Evolutionary conservation across 2,888 invertebrate genomes (phyloP).

Genomic region (Corbicula japonica): DNA sequence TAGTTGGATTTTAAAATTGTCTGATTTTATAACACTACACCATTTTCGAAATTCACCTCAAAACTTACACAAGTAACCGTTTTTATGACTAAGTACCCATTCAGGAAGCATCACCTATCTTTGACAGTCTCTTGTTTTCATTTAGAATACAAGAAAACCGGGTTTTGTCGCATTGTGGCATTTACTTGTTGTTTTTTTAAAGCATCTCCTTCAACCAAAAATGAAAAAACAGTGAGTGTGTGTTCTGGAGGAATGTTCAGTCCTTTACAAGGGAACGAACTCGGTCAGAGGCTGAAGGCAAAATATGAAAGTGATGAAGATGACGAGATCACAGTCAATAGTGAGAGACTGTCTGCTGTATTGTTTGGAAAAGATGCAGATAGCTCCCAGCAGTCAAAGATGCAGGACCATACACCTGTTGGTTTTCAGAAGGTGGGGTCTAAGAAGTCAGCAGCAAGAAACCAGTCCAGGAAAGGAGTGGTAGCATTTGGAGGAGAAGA

Average conservation of each 20-base stretch:
- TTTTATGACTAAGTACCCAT: too few species aligned
- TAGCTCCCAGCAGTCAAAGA: background rate
- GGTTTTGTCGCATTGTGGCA: too few species aligned
- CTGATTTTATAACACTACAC: too few species aligned
- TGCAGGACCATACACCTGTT: background rate
- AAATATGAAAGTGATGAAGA: constrained; percentile 54
- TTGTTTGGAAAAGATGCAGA: constrained; percentile 46
- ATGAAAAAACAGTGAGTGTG: background rate
- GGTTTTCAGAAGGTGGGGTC: too few species aligned
- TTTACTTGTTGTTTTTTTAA: too few species aligned
- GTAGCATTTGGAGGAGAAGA: constrained; percentile 44
- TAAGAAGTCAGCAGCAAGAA: background rate
- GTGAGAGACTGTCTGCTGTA: constrained; percentile 44
- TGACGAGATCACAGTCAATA: constrained; percentile 29
- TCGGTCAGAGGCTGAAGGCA: constrained; percentile 59
- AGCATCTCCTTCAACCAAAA: too few species aligned
- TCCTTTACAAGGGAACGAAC: constrained; percentile 74
- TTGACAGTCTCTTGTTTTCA: background rate
- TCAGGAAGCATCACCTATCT: too few species aligned
- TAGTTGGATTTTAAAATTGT: too few species aligned
- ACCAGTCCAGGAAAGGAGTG: constrained; percentile 25
- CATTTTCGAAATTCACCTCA: too few species aligned
- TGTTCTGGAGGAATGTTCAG: constrained; percentile 59
- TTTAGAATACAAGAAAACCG: too few species aligned
- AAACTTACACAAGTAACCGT: too few species aligned